Percentiles rank a stretch among this genome's conserved stretches.
Evolutionary conservation across 2,113 vertebrate species (phyloP).

Genomic region (Callopanchax toddi): DNA sequence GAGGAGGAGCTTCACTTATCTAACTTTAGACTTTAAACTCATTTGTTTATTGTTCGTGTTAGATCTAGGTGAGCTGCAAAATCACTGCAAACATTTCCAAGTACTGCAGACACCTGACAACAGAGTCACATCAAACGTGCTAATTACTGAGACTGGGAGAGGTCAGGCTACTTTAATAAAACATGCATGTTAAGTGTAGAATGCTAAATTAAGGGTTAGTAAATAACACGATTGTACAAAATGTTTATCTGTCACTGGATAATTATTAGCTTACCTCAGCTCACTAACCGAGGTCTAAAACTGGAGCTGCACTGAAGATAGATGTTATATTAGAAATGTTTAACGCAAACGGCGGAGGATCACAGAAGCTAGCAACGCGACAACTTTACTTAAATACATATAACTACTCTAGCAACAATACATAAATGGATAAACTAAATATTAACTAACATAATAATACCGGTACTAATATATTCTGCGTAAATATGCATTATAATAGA

Average conservation of each 20-base stretch:
- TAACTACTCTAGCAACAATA: neutral
- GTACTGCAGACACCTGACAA: too few relatives aligned
- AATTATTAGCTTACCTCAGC: neutral
- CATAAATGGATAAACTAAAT: too few relatives aligned
- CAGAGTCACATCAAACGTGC: too few relatives aligned
- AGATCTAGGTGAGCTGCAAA: neutral
- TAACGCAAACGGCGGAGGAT: accelerated
- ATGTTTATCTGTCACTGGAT: too few relatives aligned
- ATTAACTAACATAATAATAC: too few relatives aligned
- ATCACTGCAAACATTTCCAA: neutral
- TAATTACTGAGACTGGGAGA: too few relatives aligned
- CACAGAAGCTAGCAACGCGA: too few relatives aligned
- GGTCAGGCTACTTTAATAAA: too few relatives aligned
- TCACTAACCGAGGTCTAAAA: neutral
- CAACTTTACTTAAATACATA: neutral
- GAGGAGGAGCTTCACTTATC: neutral
- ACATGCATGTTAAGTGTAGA: too few relatives aligned
- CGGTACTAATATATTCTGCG: too few relatives aligned
- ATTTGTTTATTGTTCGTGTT: neutral
- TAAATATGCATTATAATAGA: neutral
- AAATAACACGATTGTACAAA: too few relatives aligned
- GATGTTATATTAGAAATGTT: neutral
- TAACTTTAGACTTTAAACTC: conserved; percentile 12
- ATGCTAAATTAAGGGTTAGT: too few relatives aligned
- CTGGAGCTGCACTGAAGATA: neutral